These are phyloP conservation scores for Sialia sialis DNA, from an alignment of 2,113 vertebrate genomes.

Conservation along the genomic window DNA sequence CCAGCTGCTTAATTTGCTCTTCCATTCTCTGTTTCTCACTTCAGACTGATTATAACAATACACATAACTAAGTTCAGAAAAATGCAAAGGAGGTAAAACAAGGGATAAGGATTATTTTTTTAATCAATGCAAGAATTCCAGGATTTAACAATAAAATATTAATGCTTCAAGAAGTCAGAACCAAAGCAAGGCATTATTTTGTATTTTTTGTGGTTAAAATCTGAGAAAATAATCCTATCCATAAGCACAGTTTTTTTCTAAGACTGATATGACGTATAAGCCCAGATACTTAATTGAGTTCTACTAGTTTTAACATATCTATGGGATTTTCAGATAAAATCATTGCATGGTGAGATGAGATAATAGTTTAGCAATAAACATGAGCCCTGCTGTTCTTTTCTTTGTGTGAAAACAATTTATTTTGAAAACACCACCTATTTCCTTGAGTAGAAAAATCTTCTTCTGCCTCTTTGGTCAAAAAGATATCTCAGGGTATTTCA, in stretches of 20 bases:
- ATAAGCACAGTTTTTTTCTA: not conserved
- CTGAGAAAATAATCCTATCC: not conserved
- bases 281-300: not conserved
- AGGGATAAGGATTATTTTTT: not conserved
- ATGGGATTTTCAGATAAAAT: not conserved
- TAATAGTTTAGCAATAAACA: not conserved
- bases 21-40: not conserved
- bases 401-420: not conserved
- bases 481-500: not conserved
- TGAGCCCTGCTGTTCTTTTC: not conserved
- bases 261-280: rapidly evolving
- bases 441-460: not conserved
- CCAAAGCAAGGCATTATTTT: not conserved
- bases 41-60: not conserved
- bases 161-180: not conserved
- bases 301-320: not conserved
- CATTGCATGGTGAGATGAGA: not conserved
- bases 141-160: not conserved
- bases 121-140: not conserved
- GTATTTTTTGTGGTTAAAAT: not conserved
- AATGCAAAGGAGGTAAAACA: not conserved
- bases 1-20: not conserved
- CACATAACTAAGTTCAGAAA: not conserved
- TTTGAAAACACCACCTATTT: not conserved
- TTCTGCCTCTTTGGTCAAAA: not conserved